Base-by-base conservation (phyloP, 2,797 vertebrate species). In the Chaunax sp. region DNA sequence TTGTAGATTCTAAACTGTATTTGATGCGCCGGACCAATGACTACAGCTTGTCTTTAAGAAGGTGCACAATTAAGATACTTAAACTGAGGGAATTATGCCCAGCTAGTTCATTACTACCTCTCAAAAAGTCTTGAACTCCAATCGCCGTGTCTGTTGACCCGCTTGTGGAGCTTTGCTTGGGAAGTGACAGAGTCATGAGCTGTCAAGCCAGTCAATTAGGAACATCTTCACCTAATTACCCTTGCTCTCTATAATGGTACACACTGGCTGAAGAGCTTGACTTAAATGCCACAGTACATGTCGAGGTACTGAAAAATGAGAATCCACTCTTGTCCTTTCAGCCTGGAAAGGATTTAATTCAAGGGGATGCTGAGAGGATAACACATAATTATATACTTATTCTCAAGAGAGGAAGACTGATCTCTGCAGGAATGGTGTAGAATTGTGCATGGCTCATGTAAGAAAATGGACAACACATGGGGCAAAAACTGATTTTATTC, bases 211-310 rank as follows among this genome's bases (percentile, higher is more conserved):
- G 55, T 85, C 62, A 80, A 66, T 81, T 72, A 80, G 46, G 44
- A 40, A 22, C 13, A 58, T 52, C 55, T 59, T 72, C 50, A 68
- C 6, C 60, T 57, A 76, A 82, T 87, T 78, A 82, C 75, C 77
- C 61, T 72, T 64, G 30, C 8, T 57, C 54, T 57, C 57, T 45
- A 14, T 71, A 49, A 50, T 16, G 25, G 12, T 25, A 54, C 62
- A 60, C 15, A 1, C 57, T 47, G 13, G 20, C 55, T 55, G 51
- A 37, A 40, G 67, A 58, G 58, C 52, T 22, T 43, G 61, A 45
- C 53, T 74, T 18, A 84, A 81, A 83, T 69, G 67, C 52, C 41
- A 59, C n/a, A 51, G 46, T 59, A 16, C 3, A 26, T 76, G 69
- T 60, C 63, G 63, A 35, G 35, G 41, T 46, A 30, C 14, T 51